Base-by-base conservation (phyloP, 37 sponge, comb jelly and placozoan species). In the Hexactinellida sp. region DNA sequence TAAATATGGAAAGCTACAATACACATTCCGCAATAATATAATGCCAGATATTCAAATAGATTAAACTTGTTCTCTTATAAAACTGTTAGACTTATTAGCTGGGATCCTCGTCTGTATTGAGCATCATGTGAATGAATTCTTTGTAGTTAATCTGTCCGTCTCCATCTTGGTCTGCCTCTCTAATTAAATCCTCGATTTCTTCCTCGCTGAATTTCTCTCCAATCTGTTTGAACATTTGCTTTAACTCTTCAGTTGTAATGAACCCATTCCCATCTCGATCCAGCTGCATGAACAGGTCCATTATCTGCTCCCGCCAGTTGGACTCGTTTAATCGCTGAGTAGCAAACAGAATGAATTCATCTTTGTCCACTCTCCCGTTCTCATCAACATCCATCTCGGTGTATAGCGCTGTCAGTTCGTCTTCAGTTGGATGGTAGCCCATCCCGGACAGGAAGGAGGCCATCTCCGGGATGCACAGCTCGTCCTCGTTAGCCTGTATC, bases 101-200 rank as follows among this genome's bases (percentile, higher is more conserved):
- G 19, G 3, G 30, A 63, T 63, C 76, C 34, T 63, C 76, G 13
- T 63, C 76, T n/a, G 76, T 63, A n/a, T 63, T 28, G 1, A 63
- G 30, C 76, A 63, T 63, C 76, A 63, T 63, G 76, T 63, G 76
- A 63, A 63, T 63, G 34, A 63, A 63, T 23, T 63, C 76, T n/a
- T 99, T 95, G 82, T 99, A 99, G 87, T 99, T 96, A 52, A 99
- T 97, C 84, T 99, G 99, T 19, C 99, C 99, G 87, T 99, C 97
- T 7, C 99, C 99, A 86, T 99, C 99, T 86, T 94, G 92, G 38
- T 99, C 99, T 36, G 99, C 99, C 82, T 99, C 99, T 36, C 99
- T 83, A 87, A 99, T 99, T 96, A 99, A 96, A 85, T 99, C 99
- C 30, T 63, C 76, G 25, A 63, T 63, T 28, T 63, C 76, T 32